phyloP scores from a whole-genome alignment of 2,888 invertebrate species.

The Idaea dimidiata region DNA sequence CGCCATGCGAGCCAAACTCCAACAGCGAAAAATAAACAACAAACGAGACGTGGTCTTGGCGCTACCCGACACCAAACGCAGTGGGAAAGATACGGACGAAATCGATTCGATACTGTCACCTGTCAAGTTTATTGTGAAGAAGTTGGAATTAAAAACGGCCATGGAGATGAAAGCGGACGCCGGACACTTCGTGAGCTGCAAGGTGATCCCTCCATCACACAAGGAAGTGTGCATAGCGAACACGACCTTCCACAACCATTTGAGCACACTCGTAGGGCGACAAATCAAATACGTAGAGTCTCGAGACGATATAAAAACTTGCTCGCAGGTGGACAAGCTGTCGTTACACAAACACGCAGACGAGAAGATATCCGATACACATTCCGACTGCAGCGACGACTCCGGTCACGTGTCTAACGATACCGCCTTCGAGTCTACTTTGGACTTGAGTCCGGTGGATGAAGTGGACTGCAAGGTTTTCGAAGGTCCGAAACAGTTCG shows the following conservation, averaged over 20 bases:
- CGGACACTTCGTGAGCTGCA: constrained; percentile 67
- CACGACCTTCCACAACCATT: constrained; percentile 73
- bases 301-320: constrained; percentile 64
- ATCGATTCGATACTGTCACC: constrained; percentile 69
- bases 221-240: constrained; percentile 74
- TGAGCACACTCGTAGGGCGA: constrained; percentile 77
- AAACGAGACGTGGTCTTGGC: constrained; percentile 64
- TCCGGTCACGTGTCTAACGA: constrained; percentile 91
- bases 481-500: constrained; percentile 63
- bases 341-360: constrained; percentile 63
- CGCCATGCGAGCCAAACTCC: constrained; percentile 73
- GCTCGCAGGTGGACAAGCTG: constrained; percentile 61
- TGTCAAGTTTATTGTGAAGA: constrained; percentile 75
- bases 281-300: constrained; percentile 72
- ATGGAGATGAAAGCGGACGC: constrained; percentile 65
- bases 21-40: constrained; percentile 69
- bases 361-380: constrained; percentile 80
- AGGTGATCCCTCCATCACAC: constrained; percentile 72
- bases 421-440: constrained; percentile 71
- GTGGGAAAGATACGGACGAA: constrained; percentile 56
- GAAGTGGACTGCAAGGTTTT: constrained; percentile 68
- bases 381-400: constrained; percentile 88
- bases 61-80: constrained; percentile 55
- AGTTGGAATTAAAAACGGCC: constrained; percentile 72
- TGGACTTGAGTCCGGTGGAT: constrained; percentile 57